phyloP scores from a whole-genome alignment of 2,888 invertebrate genomes.

The Cosmopolites sordidus region DNA sequence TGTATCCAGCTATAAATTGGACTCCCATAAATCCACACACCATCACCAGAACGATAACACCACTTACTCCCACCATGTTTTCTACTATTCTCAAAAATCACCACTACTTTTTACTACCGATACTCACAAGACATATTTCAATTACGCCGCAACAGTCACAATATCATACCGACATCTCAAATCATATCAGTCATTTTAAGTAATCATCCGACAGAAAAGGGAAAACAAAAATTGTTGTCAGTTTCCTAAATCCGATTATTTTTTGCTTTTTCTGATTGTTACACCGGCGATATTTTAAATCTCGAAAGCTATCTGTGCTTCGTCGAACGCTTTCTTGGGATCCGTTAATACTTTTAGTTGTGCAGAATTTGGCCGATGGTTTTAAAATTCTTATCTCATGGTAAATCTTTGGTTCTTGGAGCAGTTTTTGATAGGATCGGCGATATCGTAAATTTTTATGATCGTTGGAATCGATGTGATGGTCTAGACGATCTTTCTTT shows the following conservation, averaged over 20 bases:
- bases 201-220: background rate
- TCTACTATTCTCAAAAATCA: constrained; percentile 1
- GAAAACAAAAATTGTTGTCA: too few relatives aligned
- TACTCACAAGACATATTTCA: constrained; percentile 17
- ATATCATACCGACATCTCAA: background rate
- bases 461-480: background rate
- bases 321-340: background rate
- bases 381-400: constrained; percentile 10
- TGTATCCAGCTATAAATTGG: constrained; percentile 2
- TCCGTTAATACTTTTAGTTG: background rate
- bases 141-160: constrained; percentile 3
- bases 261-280: too few relatives aligned
- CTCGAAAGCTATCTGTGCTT: background rate
- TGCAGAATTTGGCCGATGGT: constrained; percentile 2
- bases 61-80: constrained; percentile 17
- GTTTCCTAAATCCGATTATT: too few relatives aligned
- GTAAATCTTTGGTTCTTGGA: constrained; percentile 7
- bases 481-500: background rate
- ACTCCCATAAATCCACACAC: constrained; percentile 9
- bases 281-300: too few relatives aligned
- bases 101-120: constrained; percentile 20
- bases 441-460: constrained; percentile 16
- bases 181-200: background rate
- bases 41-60: constrained; percentile 11
- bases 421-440: constrained; percentile 5